phyloP scores from a whole-genome alignment of 2,888 invertebrate genomes.

The Rhagonycha fulva region DNA sequence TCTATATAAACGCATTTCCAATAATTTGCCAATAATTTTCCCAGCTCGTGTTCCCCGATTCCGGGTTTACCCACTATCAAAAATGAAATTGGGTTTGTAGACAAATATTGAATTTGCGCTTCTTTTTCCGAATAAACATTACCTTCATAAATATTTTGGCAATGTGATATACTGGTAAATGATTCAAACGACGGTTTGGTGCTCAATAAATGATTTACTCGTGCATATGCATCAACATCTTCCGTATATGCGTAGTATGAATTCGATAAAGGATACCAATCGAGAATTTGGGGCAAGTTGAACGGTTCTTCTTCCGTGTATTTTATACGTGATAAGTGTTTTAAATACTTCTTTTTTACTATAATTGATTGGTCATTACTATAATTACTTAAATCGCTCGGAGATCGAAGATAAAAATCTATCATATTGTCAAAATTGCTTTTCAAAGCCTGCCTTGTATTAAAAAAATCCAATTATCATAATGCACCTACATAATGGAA shows the following conservation, averaged over 20 bases:
- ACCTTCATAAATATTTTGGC: background rate
- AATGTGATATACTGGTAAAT: background rate
- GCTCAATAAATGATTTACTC: constrained; percentile 46
- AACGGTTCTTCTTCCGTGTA: constrained; percentile 26
- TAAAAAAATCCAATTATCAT: background rate
- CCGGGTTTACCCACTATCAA: constrained; percentile 66
- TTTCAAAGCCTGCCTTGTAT: background rate
- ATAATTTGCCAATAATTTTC: constrained; percentile 61
- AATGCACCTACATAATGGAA: background rate
- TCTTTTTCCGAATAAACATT: constrained; percentile 60
- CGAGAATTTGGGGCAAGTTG: constrained; percentile 13
- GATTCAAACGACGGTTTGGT: constrained; percentile 17
- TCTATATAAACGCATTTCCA: constrained; percentile 64
- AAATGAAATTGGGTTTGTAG: constrained; percentile 61
- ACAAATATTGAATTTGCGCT: constrained; percentile 58
- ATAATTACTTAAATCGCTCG: constrained; percentile 32
- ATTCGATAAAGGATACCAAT: constrained; percentile 51
- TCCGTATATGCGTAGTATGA: constrained; percentile 55
- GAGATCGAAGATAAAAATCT: constrained; percentile 34
- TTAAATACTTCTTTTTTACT: constrained; percentile 40
- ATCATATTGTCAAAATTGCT: constrained; percentile 21
- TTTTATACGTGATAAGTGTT: constrained; percentile 38
- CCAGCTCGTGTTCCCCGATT: constrained; percentile 58
- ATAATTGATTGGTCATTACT: constrained; percentile 45
- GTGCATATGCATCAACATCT: constrained; percentile 52